A percentile compares a stretch with the other conserved stretches of the same genome.
Conservation (phyloP, 1,140 invertebrate species). For the Ceratosolen solmsi region DNA sequence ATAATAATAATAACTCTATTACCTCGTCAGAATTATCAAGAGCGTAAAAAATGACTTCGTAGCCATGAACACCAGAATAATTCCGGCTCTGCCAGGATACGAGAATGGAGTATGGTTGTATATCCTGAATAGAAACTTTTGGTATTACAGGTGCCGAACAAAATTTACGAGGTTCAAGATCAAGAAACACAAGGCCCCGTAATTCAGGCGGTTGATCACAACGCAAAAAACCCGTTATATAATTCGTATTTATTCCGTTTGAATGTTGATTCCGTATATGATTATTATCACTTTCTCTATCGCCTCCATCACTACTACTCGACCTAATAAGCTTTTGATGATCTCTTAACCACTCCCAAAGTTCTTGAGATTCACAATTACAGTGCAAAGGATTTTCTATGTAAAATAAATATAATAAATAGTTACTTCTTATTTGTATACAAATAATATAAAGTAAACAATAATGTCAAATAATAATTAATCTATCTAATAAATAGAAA, state of each 20-base stretch:
- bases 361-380: conserved; percentile 88
- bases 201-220: conserved; percentile 87
- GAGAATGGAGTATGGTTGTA: conserved; percentile 89
- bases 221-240: neutral
- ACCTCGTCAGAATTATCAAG: conserved; percentile 77
- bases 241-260: conserved; percentile 33
- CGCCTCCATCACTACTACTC: neutral
- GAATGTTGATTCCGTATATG: neutral
- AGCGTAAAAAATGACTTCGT: conserved; percentile 88
- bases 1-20: too few species aligned
- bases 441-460: too few species aligned
- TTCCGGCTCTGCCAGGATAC: conserved; percentile 93
- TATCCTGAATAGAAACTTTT: conserved; percentile 88
- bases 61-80: conserved; percentile 87
- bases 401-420: conserved; percentile 57
- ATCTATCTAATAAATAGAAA: too few species aligned
- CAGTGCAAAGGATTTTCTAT: conserved; percentile 90
- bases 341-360: conserved; percentile 92
- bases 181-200: conserved; percentile 82
- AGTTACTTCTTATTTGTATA: too few species aligned
- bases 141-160: conserved; percentile 87
- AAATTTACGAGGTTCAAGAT: conserved; percentile 84
- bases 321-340: conserved; percentile 83
- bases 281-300: conserved; percentile 58
- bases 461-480: too few species aligned